phyloP scores from a whole-genome alignment of 1,140 invertebrate species.

The Musca domestica region DNA sequence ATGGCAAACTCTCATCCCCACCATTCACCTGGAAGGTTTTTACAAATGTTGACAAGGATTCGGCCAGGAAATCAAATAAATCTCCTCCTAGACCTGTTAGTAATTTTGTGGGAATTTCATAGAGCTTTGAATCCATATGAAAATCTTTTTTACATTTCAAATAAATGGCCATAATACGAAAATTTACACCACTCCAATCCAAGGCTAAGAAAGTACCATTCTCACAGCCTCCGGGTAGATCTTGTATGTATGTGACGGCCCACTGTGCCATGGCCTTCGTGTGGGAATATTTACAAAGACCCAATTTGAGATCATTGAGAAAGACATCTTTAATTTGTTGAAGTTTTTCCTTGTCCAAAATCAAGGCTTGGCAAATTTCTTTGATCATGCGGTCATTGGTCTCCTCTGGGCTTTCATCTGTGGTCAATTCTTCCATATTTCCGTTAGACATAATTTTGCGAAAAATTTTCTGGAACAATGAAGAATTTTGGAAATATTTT shows the following conservation, averaged over 20 bases:
- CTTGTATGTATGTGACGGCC: constrained; percentile 90
- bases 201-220: constrained; percentile 84
- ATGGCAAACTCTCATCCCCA: constrained; percentile 56
- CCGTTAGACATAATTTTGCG: no score
- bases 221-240: constrained; percentile 90
- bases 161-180: constrained; percentile 88
- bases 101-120: constrained; percentile 55
- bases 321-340: not conserved
- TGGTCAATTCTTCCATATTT: not conserved
- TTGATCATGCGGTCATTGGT: not conserved
- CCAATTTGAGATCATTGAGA: not conserved
- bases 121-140: constrained; percentile 69
- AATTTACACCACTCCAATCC: constrained; percentile 97
- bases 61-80: constrained; percentile 94
- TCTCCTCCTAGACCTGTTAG: constrained; percentile 55
- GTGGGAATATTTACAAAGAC: not conserved
- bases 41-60: constrained; percentile 87
- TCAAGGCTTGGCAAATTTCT: not conserved
- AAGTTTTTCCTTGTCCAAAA: not conserved
- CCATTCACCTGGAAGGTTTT: constrained; percentile 71
- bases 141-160: constrained; percentile 62
- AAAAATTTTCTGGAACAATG: no score
- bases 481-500: no score
- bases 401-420: not conserved
- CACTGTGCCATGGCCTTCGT: not conserved